phyloP scores from a whole-genome alignment of 2,113 vertebrate species.

The Xiphophorus couchianus region DNA sequence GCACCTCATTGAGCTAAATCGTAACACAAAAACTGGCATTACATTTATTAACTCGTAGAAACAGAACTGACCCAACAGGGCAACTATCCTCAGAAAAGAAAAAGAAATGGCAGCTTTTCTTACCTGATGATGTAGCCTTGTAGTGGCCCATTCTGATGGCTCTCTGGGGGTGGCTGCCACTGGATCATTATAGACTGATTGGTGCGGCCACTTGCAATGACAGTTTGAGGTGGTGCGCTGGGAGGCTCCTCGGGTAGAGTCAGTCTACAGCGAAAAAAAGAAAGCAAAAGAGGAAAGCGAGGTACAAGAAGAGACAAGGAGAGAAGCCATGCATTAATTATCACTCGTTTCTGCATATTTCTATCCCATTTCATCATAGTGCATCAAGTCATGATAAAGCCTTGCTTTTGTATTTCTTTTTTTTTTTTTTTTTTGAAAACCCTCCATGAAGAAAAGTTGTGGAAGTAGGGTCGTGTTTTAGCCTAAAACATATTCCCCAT shows the following conservation, averaged over 20 bases:
- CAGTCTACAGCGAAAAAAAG: slow-evolving; percentile 76
- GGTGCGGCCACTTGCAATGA: slow-evolving; percentile 95
- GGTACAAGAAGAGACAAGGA: slow-evolving; percentile 38
- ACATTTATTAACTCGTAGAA: slow-evolving; percentile 61
- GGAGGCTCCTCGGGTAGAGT: slow-evolving; percentile 96
- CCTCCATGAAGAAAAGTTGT: slow-evolving; percentile 45
- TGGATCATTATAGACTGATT: slow-evolving; percentile 99
- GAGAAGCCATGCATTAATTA: slow-evolving; percentile 60
- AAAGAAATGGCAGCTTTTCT: slow-evolving; percentile 42
- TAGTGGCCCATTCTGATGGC: slow-evolving; percentile 94
- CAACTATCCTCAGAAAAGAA: slow-evolving; percentile 21
- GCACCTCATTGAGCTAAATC: slow-evolving; percentile 61
- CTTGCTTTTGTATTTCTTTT: slow-evolving; percentile 19
- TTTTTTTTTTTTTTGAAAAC: slow-evolving; percentile 1
- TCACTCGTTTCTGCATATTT: slow-evolving; percentile 65
- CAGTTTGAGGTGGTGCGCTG: slow-evolving; percentile 92
- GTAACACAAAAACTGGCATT: slow-evolving; percentile 54
- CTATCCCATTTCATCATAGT: slow-evolving; percentile 72
- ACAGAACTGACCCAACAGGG: slow-evolving; percentile 32
- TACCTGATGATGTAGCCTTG: slow-evolving; percentile 97
- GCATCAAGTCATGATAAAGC: slow-evolving; percentile 49
- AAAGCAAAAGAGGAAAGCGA: slow-evolving; percentile 14
- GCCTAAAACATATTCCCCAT: slow-evolving; percentile 49
- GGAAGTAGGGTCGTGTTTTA: slow-evolving; percentile 32
- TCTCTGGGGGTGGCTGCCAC: slow-evolving; percentile 95